Evolutionary conservation across 2,113 vertebrate genomes (phyloP).

Genomic region (Lampris megalopsis): DNA sequence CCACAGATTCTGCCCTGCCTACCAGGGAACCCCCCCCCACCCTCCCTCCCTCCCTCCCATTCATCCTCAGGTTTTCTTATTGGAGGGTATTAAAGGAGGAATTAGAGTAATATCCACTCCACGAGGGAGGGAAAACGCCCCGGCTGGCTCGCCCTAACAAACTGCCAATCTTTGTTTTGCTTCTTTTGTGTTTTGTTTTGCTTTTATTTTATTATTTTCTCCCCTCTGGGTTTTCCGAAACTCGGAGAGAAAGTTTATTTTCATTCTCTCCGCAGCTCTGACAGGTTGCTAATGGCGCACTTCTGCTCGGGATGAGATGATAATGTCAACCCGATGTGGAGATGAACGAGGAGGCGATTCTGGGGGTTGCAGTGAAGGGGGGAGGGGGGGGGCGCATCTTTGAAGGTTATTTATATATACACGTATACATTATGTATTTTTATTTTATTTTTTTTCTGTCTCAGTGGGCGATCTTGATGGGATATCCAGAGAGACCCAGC

Average conservation of each 20-base stretch:
- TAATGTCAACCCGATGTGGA: conserved; percentile 14
- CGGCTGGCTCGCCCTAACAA: no score
- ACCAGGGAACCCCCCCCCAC: conserved; percentile 14
- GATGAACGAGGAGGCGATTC: conserved; percentile 28
- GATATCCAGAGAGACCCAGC: conserved; percentile 61
- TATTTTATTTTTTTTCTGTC: conserved; percentile 20
- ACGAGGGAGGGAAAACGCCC: background rate
- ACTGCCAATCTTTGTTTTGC: no score
- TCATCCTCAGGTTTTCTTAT: conserved; percentile 10
- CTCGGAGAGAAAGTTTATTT: background rate
- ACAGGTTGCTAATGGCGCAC: conserved; percentile 30
- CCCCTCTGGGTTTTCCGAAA: conserved; percentile 12
- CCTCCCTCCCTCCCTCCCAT: conserved; percentile 33
- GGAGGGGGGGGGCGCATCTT: background rate
- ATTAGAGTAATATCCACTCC: conserved; percentile 25
- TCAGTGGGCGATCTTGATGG: conserved; percentile 69
- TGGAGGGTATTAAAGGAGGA: conserved; percentile 34
- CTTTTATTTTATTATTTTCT: background rate
- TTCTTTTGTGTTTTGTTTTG: no score
- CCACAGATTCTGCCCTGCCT: conserved; percentile 21
- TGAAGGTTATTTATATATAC: background rate
- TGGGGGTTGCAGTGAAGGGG: background rate
- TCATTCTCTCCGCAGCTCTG: background rate
- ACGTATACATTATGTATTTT: no score
- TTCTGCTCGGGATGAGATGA: conserved; percentile 51